These are phyloP conservation scores for Cephus runcator DNA, from an alignment of 2,888 invertebrate genomes.

Conservation along the genomic window DNA sequence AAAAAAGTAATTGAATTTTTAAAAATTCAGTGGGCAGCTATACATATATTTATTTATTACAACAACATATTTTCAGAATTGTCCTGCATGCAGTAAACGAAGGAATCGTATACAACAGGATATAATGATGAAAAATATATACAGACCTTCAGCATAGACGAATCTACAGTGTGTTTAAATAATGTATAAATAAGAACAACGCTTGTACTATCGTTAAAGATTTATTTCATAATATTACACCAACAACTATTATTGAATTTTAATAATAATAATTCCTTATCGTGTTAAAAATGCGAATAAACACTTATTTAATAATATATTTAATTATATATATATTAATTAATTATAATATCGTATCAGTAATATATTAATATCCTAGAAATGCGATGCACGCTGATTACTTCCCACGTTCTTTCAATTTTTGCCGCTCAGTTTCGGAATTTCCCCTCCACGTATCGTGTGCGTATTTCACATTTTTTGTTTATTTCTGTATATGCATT, in stretches of 20 bases:
- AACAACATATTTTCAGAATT: not conserved
- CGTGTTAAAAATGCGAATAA: conserved; percentile 64
- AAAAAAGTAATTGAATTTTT: not conserved
- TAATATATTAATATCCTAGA: conserved; percentile 59
- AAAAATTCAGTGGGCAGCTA: not conserved
- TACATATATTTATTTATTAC: not conserved
- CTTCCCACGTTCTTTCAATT: conserved; percentile 7
- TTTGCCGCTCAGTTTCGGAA: conserved; percentile 10
- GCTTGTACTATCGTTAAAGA: conserved; percentile 57
- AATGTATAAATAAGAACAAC: not conserved
- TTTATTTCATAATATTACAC: conserved; percentile 65
- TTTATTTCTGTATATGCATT: conserved; percentile 10
- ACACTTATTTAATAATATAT: conserved; percentile 61
- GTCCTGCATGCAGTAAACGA: not conserved
- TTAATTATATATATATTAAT: conserved; percentile 49
- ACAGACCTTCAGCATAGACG: not conserved
- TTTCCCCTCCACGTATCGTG: not conserved
- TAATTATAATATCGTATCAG: conserved; percentile 58
- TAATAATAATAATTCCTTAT: conserved; percentile 62
- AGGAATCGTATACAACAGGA: not conserved
- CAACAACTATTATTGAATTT: conserved; percentile 65
- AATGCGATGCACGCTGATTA: conserved; percentile 54
- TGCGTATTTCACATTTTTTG: conserved; percentile 7
- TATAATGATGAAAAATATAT: not conserved
- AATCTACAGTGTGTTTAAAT: not conserved